A percentile compares a stretch with the other conserved stretches of the same genome.
Conservation (phyloP, 1,140 invertebrate genomes). For the Drosophila littoralis region DNA sequence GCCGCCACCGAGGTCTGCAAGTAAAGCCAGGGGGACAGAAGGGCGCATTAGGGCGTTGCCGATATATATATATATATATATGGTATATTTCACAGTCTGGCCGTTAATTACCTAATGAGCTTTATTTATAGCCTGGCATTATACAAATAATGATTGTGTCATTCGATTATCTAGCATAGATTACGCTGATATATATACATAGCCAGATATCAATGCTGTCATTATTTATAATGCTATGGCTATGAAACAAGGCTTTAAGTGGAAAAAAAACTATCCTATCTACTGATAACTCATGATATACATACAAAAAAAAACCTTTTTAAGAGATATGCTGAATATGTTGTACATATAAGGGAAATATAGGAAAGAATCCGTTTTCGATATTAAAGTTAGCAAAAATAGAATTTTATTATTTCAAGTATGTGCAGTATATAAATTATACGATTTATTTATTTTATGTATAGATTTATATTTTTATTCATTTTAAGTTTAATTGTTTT, state of each 20-base stretch:
- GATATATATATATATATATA: not conserved
- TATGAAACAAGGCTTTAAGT: not conserved
- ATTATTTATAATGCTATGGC: constrained; percentile 7
- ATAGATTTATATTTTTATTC: too few relatives aligned
- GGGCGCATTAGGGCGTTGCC: not conserved
- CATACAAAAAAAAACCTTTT: too few relatives aligned
- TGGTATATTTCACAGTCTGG: constrained; percentile 1
- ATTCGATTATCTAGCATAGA: constrained; percentile 8
- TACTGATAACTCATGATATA: too few relatives aligned
- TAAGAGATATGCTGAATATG: too few relatives aligned
- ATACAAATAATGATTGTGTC: constrained; percentile 4
- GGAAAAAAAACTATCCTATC: not conserved
- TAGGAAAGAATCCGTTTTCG: too few relatives aligned
- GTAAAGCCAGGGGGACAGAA: not conserved
- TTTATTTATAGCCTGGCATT: constrained; percentile 12
- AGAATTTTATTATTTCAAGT: too few relatives aligned
- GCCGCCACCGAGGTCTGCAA: constrained; percentile 91
- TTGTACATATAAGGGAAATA: too few relatives aligned
- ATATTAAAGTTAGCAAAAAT: too few relatives aligned
- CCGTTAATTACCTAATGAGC: constrained; percentile 24
- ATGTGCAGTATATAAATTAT: too few relatives aligned
- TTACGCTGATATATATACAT: not conserved
- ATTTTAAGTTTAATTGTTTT: too few relatives aligned
- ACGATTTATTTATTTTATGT: too few relatives aligned
- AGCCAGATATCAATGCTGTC: not conserved